Evolutionary conservation across 1,140 invertebrate genomes (phyloP), one percentile per base, ranked within the genome.

Genomic region (Scylla paramamosain): DNA sequence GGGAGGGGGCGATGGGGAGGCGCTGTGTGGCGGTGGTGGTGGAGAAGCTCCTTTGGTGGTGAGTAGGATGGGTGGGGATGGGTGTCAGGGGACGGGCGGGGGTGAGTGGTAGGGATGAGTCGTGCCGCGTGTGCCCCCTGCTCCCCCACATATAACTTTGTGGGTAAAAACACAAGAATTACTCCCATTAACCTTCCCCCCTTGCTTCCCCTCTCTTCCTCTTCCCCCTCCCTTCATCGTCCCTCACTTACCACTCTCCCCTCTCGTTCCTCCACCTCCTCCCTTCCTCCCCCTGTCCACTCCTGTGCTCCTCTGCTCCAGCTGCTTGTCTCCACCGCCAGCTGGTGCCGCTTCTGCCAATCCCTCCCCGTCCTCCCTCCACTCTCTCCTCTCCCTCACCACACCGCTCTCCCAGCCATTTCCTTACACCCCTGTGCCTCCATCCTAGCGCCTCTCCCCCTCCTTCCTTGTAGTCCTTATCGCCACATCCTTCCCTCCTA

Each of bases 311-410:
- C 14, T 32, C 84, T 87, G 31, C 31, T 87, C 84, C 84, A 87
- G 28, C 84, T 87, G 84, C 84, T 87, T 87, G 84, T 46, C 84
- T 39, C 84, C 28, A 87, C 31, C 84, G 84, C 84, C 84, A 32
- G 39, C 84, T 87, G 84, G 84, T 32, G 84, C 84, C 84, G 14
- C 31, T 20, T 10, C 29, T 46, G 31, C 84, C 39, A 87, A 32
- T 46, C 31, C 84, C 84, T 87, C 84, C 39, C 31, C 31, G n/a
- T 16, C 31, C 84, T 32, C 12, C 84, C 31, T 28, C 31, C 84
- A 3, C 31, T 39, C 39, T 25, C 31, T 39, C 83, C n/a, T 32
- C 83, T 32, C 31, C 83, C 31, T 32, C 31, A 20, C 28, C 16
- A 20, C 77, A 82, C 77, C 77, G 28, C 20, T 28, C 77, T 39